These are phyloP conservation scores for Noctua pronuba DNA, from an alignment of 2,888 invertebrate genomes.

Conservation along the genomic window DNA sequence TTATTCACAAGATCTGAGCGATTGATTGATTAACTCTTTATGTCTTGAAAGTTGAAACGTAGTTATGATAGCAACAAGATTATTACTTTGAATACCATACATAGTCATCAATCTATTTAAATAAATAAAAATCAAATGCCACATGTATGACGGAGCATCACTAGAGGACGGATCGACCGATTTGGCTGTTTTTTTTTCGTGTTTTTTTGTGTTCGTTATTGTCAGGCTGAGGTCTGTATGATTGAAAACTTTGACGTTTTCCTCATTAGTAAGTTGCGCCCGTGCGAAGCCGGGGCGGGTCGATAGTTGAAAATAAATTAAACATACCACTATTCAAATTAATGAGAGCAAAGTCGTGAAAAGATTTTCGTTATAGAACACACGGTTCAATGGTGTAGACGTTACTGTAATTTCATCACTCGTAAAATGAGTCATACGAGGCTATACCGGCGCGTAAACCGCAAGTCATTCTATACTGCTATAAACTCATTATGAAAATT, in stretches of 20 bases:
- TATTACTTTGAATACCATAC: not conserved
- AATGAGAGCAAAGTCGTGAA: not conserved
- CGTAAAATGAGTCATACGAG: constrained; percentile 96
- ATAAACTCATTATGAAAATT: constrained; percentile 90
- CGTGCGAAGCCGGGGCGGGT: not conserved
- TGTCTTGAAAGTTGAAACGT: not conserved
- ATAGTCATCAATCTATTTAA: not conserved
- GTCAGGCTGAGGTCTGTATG: not conserved
- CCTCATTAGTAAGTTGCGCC: not conserved
- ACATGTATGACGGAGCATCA: not conserved
- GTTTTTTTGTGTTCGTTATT: not conserved
- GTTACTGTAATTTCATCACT: constrained; percentile 94
- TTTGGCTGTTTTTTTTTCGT: not conserved
- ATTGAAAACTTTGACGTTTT: not conserved
- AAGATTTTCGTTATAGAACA: constrained; percentile 5
- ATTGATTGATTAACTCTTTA: constrained; percentile 10
- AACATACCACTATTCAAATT: not conserved
- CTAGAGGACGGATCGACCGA: not conserved
- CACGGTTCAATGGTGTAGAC: constrained; percentile 4
- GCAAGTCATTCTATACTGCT: constrained; percentile 95
- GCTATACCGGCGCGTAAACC: constrained; percentile 94
- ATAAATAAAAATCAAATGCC: not conserved
- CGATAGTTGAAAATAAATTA: not conserved
- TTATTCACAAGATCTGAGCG: constrained; percentile 13
- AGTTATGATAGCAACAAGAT: constrained; percentile 5